Evolutionary conservation across 2,888 invertebrate species (phyloP), one percentile per base, ranked within the genome.

Genomic region (Andrena marginata): DNA sequence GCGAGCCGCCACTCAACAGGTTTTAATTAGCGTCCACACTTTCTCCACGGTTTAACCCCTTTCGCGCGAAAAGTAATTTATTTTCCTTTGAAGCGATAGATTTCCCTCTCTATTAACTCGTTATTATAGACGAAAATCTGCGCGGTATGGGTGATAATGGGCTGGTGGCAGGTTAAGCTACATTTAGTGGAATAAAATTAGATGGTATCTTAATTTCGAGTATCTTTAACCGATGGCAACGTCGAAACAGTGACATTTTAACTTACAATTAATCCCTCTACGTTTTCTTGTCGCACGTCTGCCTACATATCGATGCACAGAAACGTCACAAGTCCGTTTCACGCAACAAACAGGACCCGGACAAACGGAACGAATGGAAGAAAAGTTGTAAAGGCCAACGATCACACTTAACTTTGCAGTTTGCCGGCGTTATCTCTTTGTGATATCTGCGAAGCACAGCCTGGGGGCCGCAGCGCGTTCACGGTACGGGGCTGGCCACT

Each of bases 1-100:
- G 31, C 65, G 59, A 59, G 65, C 70, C 79, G 83, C 78, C 84
- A 87, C 85, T 92, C 92, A 92, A 93, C 93, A 93, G 93, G 93
- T 93, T 89, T 92, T 92, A 92, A 93, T 93, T 92, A 91, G 85
- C 88, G 56, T 74, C 64, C 20, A 56, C 77, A 60, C 83, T 78
- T 59, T 33, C 64, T 59, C 80, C 42, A 54, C 70, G 42, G 56
- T 64, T 42, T 35, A 20, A 73, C 70, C 69, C 80, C 70, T 73
- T 48, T 73, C 63, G 33, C 69, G 33, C 60, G 69, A 49, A 33
- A n/a, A 42, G 5, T 26, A 33, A 23, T 65, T 60, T 73, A 59
- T 51, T 69, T 31, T 63, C 10, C 20, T 80, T 56, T 51, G 2
- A 48, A 35, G 62, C 10, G 8, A 23, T 2, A 33, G 13, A 56